These are phyloP conservation scores for Euphydryas editha DNA, from an alignment of 2,888 invertebrate genomes.

Conservation along the genomic window DNA sequence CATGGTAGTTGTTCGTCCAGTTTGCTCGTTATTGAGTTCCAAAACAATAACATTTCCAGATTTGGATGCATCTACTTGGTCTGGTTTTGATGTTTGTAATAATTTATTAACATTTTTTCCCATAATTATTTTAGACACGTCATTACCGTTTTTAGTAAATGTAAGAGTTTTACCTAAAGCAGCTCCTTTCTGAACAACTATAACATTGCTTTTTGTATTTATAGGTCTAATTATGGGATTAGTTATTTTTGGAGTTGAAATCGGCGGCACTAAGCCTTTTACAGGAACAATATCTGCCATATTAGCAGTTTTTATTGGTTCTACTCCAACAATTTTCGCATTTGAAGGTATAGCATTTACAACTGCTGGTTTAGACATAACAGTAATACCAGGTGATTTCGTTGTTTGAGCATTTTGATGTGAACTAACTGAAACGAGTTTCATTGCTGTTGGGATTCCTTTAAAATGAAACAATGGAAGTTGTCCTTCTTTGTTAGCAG, in stretches of 20 bases:
- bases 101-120: conserved; percentile 79
- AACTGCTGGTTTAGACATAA: conserved; percentile 65
- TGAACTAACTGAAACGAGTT: conserved; percentile 74
- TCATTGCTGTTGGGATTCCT: conserved; percentile 75
- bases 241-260: conserved; percentile 67
- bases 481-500: conserved; percentile 72
- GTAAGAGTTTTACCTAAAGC: conserved; percentile 77
- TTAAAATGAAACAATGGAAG: conserved; percentile 76
- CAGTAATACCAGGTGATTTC: conserved; percentile 60
- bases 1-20: conserved; percentile 74
- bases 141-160: conserved; percentile 76
- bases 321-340: conserved; percentile 61
- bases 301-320: conserved; percentile 72
- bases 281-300: conserved; percentile 77
- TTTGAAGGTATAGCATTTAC: conserved; percentile 58
- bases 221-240: conserved; percentile 75
- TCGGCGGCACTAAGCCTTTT: conserved; percentile 65
- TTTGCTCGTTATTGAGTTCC: conserved; percentile 77
- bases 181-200: conserved; percentile 84
- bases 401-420: conserved; percentile 59
- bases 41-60: conserved; percentile 77
- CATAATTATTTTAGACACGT: conserved; percentile 81
- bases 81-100: conserved; percentile 70
- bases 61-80: conserved; percentile 65
- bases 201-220: conserved; percentile 82